These are phyloP conservation scores for Orius insidiosus DNA, from an alignment of 1,140 invertebrate species.

Conservation along the genomic window DNA sequence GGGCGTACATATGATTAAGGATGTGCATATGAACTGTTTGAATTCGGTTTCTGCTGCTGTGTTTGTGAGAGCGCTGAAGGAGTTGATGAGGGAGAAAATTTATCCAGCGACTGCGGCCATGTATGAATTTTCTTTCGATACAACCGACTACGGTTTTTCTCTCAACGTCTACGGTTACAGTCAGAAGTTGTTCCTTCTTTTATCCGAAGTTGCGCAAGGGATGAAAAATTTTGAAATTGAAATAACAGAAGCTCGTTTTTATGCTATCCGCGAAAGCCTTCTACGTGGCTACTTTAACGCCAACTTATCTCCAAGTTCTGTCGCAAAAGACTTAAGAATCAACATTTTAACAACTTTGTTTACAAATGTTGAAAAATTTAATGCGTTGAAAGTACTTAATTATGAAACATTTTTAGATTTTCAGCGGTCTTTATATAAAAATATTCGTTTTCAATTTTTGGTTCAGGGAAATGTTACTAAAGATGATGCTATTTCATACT, in stretches of 20 bases:
- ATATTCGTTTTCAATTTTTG: slow-evolving; percentile 46
- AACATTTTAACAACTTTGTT: slow-evolving; percentile 41
- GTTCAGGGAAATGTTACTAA: slow-evolving; percentile 58
- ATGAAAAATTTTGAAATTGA: slow-evolving; percentile 23
- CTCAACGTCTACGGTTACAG: slow-evolving; percentile 55
- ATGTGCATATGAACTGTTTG: too few species aligned
- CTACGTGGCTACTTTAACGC: slow-evolving; percentile 53
- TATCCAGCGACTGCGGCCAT: slow-evolving; percentile 63
- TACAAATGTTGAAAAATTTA: slow-evolving; percentile 42
- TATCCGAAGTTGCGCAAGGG: slow-evolving; percentile 24
- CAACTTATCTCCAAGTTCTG: slow-evolving; percentile 46
- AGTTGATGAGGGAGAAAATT: slow-evolving; percentile 46
- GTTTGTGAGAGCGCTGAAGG: slow-evolving; percentile 37
- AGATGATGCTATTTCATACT: slow-evolving; percentile 34
- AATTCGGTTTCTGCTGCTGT: slow-evolving; percentile 30
- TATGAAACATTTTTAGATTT: slow-evolving; percentile 41
- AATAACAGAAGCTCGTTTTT: slow-evolving; percentile 23
- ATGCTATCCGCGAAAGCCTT: slow-evolving; percentile 24
- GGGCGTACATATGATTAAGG: slow-evolving; percentile 48
- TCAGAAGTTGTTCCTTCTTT: slow-evolving; percentile 42
- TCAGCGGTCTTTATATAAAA: slow-evolving; percentile 32
- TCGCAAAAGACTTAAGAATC: slow-evolving; percentile 46
- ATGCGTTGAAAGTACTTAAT: slow-evolving; percentile 37
- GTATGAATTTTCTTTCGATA: slow-evolving; percentile 38
- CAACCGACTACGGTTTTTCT: slow-evolving; percentile 45